Base-by-base conservation (phyloP, 2,888 invertebrate genomes). In the Drosophila aldrichi region DNA sequence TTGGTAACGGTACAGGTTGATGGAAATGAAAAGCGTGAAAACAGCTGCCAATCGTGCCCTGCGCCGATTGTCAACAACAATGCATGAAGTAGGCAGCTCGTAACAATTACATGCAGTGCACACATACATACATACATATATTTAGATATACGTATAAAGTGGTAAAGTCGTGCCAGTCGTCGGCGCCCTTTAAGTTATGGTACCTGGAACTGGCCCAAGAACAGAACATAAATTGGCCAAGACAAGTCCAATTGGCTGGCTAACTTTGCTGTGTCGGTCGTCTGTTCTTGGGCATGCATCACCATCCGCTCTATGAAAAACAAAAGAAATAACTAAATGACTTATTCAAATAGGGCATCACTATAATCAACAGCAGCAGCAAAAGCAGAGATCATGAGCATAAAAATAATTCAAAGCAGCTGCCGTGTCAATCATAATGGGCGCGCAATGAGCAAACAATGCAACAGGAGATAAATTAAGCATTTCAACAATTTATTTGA, bases 401-500 rank as follows among this genome's bases (percentile, higher is more conserved):
- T 65, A 55, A 57, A 44, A 63, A 66, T 55, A 49, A 67, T 46
- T 44, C 20, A 77, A 78, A 70, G 59, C 84, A 84, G 88, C 85
- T 84, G 84, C 41, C 58, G 51, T 70, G 86, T 68, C 88, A 88
- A 85, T 84, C 86, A 82, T 55, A 68, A 58, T 60, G 38, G 32
- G 46, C 52, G 46, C 43, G 18, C 40, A 44, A 40, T 46, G 56
- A 48, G 1, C 60, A 48, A 77, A 77, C 77, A 81, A 74, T 81
- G 77, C 54, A 70, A 29, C 71, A 38, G 69, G 41, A 77, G 63
- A 81, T 74, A 70, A 74, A 84, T 87, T 70, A 70, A 36, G 63
- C 72, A 77, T 70, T 81, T 73, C 71, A 72, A 43, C 69, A 74
- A 68, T 72, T 70, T 60, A 69, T 79, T 70, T 76, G 59, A 83